phyloP scores from a whole-genome alignment of 2,888 invertebrate genomes.

The Dicranocentrus wangi region DNA sequence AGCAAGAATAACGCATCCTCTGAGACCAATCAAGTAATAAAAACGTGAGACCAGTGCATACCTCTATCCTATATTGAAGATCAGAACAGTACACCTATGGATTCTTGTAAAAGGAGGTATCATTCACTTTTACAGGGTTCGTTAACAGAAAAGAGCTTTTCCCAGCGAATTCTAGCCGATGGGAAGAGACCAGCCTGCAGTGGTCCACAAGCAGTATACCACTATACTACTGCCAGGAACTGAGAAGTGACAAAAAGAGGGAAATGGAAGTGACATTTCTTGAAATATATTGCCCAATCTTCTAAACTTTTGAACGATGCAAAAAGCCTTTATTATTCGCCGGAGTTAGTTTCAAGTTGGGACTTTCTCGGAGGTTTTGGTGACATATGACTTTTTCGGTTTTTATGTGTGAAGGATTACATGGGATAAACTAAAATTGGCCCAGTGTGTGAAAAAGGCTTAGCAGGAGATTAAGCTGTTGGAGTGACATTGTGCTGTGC shows the following conservation, averaged over 20 bases:
- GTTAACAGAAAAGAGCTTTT: no score
- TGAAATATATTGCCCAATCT: conserved; percentile 30
- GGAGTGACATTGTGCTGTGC: background rate
- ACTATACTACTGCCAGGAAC: no score
- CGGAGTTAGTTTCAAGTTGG: conserved; percentile 17
- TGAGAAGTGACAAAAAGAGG: conserved; percentile 18
- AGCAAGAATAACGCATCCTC: conserved; percentile 22
- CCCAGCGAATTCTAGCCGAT: no score
- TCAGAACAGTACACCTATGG: no score
- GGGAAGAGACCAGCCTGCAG: no score
- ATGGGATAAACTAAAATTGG: conserved; percentile 38
- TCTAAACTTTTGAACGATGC: conserved; percentile 12
- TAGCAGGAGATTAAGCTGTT: conserved; percentile 32
- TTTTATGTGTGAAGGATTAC: conserved; percentile 28
- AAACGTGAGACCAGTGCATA: no score
- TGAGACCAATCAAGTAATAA: conserved; percentile 42
- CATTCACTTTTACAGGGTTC: no score
- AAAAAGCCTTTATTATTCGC: conserved; percentile 3
- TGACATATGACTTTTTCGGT: conserved; percentile 30
- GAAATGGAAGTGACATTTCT: conserved; percentile 25
- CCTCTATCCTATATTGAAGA: no score
- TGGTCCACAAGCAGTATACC: no score
- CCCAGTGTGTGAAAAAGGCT: conserved; percentile 15
- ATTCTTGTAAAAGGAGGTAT: no score
- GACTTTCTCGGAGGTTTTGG: background rate